A percentile compares a stretch with the other conserved stretches of the same genome.
phyloP scores from a whole-genome alignment of 1,140 invertebrate genomes.

The Pararge aegeria region DNA sequence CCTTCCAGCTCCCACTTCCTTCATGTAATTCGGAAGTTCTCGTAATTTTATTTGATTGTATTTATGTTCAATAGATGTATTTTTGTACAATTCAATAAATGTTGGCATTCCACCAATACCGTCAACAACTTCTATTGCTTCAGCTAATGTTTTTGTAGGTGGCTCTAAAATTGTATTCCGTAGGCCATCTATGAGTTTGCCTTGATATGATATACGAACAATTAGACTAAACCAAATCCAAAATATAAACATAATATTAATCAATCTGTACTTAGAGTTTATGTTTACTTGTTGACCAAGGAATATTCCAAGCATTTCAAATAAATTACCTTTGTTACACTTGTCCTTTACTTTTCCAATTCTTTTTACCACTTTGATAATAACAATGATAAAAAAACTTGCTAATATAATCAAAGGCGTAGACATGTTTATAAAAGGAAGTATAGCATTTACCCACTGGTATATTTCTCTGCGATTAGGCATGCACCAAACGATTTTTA shows the following conservation, averaged over 20 bases:
- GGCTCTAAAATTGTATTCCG: conserved; percentile 44
- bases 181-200: conserved; percentile 45
- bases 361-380: conserved; percentile 6
- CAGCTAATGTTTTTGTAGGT: conserved; percentile 30
- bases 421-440: conserved; percentile 40
- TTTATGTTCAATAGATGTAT: conserved; percentile 34
- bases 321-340: conserved; percentile 21
- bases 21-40: conserved; percentile 28
- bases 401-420: conserved; percentile 36
- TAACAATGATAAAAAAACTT: conserved; percentile 31
- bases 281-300: conserved; percentile 43
- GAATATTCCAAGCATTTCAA: conserved; percentile 41
- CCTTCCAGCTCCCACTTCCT: conserved; percentile 36
- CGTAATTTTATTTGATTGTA: conserved; percentile 29
- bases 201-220: conserved; percentile 52
- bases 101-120: conserved; percentile 33
- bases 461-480: conserved; percentile 46
- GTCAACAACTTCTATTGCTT: conserved; percentile 39
- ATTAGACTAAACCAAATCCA: conserved; percentile 60
- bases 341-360: conserved; percentile 9
- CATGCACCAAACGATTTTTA: conserved; percentile 43
- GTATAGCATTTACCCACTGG: conserved; percentile 45
- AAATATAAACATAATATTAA: conserved; percentile 41
- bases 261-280: conserved; percentile 37
- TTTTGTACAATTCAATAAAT: conserved; percentile 37